phyloP scores from a whole-genome alignment of 2,888 invertebrate genomes.

The Andricus quercusramuli region DNA sequence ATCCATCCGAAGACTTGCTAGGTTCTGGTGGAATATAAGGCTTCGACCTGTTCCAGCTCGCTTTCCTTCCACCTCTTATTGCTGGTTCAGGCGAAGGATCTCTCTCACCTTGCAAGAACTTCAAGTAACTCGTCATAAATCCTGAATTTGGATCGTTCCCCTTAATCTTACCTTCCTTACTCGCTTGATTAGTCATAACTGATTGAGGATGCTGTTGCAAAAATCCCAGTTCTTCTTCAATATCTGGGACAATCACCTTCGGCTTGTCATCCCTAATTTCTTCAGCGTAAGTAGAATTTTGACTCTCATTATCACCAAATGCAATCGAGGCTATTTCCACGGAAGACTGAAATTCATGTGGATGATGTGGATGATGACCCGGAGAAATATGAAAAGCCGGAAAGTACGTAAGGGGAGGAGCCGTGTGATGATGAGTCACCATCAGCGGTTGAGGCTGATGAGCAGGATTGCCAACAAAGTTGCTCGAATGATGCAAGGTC shows the following conservation, averaged over 20 bases:
- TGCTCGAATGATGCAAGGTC: conserved; percentile 80
- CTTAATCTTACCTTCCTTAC: conserved; percentile 83
- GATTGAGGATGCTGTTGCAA: conserved; percentile 78
- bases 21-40: conserved; percentile 68
- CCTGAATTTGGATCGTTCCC: conserved; percentile 83
- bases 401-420: conserved; percentile 86
- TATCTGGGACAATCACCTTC: conserved; percentile 93
- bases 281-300: conserved; percentile 61
- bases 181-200: conserved; percentile 78
- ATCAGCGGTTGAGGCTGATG: conserved; percentile 82
- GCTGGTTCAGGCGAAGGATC: conserved; percentile 90
- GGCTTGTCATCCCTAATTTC: conserved; percentile 84
- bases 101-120: conserved; percentile 90
- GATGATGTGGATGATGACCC: conserved; percentile 81
- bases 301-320: conserved; percentile 58
- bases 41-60: conserved; percentile 82
- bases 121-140: conserved; percentile 93
- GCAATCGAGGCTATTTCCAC: conserved; percentile 83
- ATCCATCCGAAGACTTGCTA: conserved; percentile 59
- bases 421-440: conserved; percentile 85
- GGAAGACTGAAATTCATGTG: conserved; percentile 83
- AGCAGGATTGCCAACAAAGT: conserved; percentile 69
- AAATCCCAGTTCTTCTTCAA: conserved; percentile 92
- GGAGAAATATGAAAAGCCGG: conserved; percentile 86
- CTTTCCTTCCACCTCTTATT: conserved; percentile 84